Conservation (phyloP, 2,797 vertebrate species). For the Pristis pectinata region DNA sequence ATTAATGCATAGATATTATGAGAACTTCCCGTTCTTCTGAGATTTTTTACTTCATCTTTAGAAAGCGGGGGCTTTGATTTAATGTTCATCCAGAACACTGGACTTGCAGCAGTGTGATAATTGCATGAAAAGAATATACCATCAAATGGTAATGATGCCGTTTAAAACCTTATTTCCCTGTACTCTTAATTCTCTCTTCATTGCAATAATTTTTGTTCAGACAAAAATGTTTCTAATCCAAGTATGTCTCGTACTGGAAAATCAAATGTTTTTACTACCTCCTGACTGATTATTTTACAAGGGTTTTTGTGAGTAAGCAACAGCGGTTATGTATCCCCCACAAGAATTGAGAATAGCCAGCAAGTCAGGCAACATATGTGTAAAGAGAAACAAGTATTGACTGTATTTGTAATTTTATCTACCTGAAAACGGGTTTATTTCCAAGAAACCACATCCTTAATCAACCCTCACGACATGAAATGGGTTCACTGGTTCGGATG, state of each 20-base stretch:
- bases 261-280: background rate
- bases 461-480: background rate
- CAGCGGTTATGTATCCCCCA: no score
- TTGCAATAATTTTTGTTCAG: background rate
- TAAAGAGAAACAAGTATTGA: background rate
- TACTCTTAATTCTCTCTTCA: background rate
- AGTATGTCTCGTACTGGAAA: background rate
- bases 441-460: background rate
- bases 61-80: background rate
- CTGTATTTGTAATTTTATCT: background rate
- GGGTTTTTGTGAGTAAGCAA: background rate
- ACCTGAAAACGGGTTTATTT: background rate
- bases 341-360: no score
- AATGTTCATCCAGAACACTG: background rate
- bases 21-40: background rate
- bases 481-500: background rate
- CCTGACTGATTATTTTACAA: background rate
- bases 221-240: background rate
- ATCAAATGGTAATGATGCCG: background rate
- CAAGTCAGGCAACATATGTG: no score
- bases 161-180: background rate
- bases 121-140: no score
- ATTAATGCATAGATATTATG: background rate
- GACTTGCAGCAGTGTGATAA: background rate
- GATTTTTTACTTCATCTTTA: background rate